Evolutionary conservation across 1,140 invertebrate genomes (phyloP), one percentile per base, ranked within the genome.

Genomic region (Psix sp.): DNA sequence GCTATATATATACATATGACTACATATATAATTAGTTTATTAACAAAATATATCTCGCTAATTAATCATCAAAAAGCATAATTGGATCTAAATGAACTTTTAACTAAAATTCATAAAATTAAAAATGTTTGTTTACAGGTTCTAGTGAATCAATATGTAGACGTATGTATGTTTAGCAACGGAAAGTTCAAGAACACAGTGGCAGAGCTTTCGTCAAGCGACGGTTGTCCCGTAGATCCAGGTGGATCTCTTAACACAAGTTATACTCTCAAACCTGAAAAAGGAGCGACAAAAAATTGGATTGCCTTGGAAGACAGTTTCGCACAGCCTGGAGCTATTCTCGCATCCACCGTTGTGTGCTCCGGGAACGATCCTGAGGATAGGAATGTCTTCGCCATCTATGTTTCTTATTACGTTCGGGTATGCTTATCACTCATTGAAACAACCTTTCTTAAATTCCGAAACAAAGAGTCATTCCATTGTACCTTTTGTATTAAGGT

Each of bases 181-280:
- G 98, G 98, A 0, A 98, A 98, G 86, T 99, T 99, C 87, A 99
- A 99, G 87, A 99, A 98, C 84, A 93, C 97, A 0, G 97, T 99
- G 0, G 97, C 97, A 0, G 89, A 94, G 43, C 87, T 96, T 14
- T 95, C 95, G 70, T 92, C 91, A 10, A 90, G 90, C 16, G 90
- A 91, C 5, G 90, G 90, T 9, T 92, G 91, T 52, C 92, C 92
- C 0, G 88, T 94, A 0, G 82, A 88, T 2, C 90, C 92, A 0
- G 91, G 92, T 0, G 86, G 88, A 9, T 89, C 84, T 3, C 81
- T 93, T 1, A 90, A 88, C 10, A 90, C 90, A 29, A 91, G 88
- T 11, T 94, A 92, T 77, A 88, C 84, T 2, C 84, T 95, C 5
- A 88, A 89, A 10, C 94, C 93, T 0, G 90, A 91, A 38, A 93